phyloP scores from a whole-genome alignment of 1,140 invertebrate genomes.

The Euschistus heros region DNA sequence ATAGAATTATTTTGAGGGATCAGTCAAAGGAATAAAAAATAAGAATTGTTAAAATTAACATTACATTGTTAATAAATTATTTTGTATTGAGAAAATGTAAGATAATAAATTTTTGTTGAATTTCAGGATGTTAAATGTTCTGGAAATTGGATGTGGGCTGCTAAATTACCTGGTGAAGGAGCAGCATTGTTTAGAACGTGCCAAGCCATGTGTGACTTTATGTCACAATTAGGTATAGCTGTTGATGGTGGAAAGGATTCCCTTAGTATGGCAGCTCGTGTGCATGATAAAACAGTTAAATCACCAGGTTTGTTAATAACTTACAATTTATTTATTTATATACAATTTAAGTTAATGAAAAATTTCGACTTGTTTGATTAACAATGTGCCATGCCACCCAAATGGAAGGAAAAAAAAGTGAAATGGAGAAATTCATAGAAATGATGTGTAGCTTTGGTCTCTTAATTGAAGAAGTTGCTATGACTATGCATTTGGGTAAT shows the following conservation, averaged over 20 bases:
- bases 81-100: neutral
- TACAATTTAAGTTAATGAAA: no score
- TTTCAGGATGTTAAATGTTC: slow-evolving; percentile 84
- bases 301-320: slow-evolving; percentile 50
- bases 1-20: no score
- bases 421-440: no score
- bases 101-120: neutral
- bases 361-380: no score
- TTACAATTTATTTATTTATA: neutral
- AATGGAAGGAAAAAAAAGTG: no score
- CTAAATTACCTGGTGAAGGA: slow-evolving; percentile 85
- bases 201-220: slow-evolving; percentile 72
- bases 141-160: slow-evolving; percentile 99
- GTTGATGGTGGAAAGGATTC: slow-evolving; percentile 98
- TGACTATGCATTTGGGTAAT: no score
- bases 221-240: slow-evolving; percentile 79
- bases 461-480: no score
- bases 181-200: slow-evolving; percentile 78
- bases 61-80: no score
- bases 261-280: slow-evolving; percentile 88
- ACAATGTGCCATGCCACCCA: no score
- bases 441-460: no score
- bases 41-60: no score
- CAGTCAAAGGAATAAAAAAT: no score
- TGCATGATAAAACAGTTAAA: slow-evolving; percentile 62